Evolutionary conservation across 2,888 invertebrate genomes (phyloP), one percentile per base, ranked within the genome.

Genomic region (Drosophila histrio): DNA sequence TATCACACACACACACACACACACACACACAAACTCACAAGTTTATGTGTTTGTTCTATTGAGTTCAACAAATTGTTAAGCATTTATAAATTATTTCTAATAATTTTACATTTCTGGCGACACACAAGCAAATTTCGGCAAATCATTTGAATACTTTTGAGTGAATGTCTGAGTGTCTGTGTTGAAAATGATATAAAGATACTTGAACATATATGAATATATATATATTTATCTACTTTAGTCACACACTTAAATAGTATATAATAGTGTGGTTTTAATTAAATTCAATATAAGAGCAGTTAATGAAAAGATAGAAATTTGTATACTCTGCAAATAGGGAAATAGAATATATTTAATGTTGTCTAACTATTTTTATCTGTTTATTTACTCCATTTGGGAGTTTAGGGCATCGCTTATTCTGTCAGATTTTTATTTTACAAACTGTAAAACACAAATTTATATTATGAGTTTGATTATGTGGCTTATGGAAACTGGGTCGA

Each of bases 41-140:
- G 24, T 46, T 54, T 38, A 26, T 38, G 19, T 56, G 24, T 47
- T 46, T 30, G 32, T 52, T 64, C 24, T 60, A 24, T 26, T 26
- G 30, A 59, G 32, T 65, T 53, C 59, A 72, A 68, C 74, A 83
- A 83, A 72, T 80, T 83, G 78, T 76, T 84, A 61, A 73, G 78
- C 72, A 70, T 84, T 73, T 81, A 69, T 59, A 70, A 77, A 78
- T 76, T 77, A 84, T 84, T 80, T 72, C 72, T 62, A 77, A 75
- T 71, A 64, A 80, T 78, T 81, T 68, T 69, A 75, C 75, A 77
- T 74, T 77, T 74, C 60, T 61, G 56, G 77, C 66, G 68, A 83
- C 77, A 79, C 58, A 60, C 79, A 46, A 34, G 24, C 56, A 54
- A 63, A 50, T 61, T 66, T 64, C 22, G 44, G 60, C 57, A 71